These are phyloP conservation scores for Chrysopilus asiliformis DNA, from an alignment of 2,888 invertebrate genomes.

Conservation along the genomic window DNA sequence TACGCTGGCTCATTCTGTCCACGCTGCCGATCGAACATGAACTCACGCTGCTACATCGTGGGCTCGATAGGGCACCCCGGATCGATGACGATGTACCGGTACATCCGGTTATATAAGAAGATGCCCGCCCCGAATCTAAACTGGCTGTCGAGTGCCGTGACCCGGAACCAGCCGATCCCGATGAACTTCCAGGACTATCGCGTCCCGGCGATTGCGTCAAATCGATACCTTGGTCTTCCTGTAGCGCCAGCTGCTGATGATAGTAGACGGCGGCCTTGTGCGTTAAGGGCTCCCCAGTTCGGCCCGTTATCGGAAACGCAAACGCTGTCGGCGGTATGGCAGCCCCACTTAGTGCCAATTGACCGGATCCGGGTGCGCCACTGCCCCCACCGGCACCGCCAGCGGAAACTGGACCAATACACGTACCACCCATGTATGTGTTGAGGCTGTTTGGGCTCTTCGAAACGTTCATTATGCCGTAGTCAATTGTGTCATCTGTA, in stretches of 20 bases:
- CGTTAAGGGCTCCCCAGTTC: conserved; percentile 49
- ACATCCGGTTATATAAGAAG: conserved; percentile 57
- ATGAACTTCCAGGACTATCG: conserved; percentile 81
- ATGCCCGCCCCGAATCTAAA: conserved; percentile 83
- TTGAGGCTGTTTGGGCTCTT: conserved; percentile 17
- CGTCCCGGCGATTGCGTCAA: conserved; percentile 87
- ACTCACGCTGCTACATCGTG: conserved; percentile 62
- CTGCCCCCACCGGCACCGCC: too few species aligned
- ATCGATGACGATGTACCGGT: conserved; percentile 33
- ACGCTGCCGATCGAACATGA: conserved; percentile 64
- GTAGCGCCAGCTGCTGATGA: conserved; percentile 67
- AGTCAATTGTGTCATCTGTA: conserved; percentile 50
- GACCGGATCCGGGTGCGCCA: too few species aligned
- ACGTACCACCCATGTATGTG: too few species aligned
- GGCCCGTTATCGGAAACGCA: conserved; percentile 57
- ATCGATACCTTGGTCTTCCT: conserved; percentile 80
- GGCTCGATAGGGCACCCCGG: conserved; percentile 43
- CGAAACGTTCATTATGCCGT: conserved; percentile 8
- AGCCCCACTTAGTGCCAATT: too few species aligned
- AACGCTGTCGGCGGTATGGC: conserved; percentile 38
- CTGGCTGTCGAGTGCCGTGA: conserved; percentile 77
- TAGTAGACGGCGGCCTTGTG: conserved; percentile 67
- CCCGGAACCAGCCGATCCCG: conserved; percentile 75
- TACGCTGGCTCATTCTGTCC: conserved; percentile 57
- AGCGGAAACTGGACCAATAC: too few species aligned